phyloP scores from a whole-genome alignment of 2,113 vertebrate species.

The Ciconia maguari region DNA sequence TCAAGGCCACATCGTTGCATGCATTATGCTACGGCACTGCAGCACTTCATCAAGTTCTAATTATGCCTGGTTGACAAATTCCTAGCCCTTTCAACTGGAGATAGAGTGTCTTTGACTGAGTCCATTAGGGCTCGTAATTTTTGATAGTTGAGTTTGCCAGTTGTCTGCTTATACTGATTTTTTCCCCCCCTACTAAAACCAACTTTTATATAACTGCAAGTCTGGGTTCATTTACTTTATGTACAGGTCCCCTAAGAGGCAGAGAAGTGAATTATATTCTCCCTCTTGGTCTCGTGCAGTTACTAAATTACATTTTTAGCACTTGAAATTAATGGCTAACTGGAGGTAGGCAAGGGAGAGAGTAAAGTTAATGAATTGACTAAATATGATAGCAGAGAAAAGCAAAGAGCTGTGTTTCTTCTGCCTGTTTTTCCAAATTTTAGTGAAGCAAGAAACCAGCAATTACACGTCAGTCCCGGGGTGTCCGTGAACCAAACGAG shows the following conservation, averaged over 20 bases:
- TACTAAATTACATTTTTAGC: conserved; percentile 66
- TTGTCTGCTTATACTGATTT: background rate
- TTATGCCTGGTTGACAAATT: conserved; percentile 2
- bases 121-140: background rate
- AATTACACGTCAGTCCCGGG: background rate
- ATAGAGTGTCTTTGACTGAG: conserved; percentile 32
- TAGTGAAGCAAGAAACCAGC: conserved; percentile 7
- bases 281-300: conserved; percentile 17
- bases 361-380: conserved; percentile 59
- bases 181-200: background rate
- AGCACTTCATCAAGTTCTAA: conserved; percentile 20
- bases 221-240: conserved; percentile 52
- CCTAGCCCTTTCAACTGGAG: conserved; percentile 3
- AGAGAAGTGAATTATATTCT: conserved; percentile 54
- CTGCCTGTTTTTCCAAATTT: background rate
- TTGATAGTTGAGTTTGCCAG: conserved; percentile 8
- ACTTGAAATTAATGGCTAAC: conserved; percentile 38
- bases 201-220: conserved; percentile 34
- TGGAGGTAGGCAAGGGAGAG: conserved; percentile 31
- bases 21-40: background rate
- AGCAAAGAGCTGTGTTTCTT: background rate
- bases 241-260: conserved; percentile 14
- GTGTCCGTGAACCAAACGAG: background rate
- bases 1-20: background rate
- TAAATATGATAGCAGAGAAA: conserved; percentile 43